Conservation (phyloP, 2,797 vertebrate species). For the Schizothorax lantsangensis region DNA sequence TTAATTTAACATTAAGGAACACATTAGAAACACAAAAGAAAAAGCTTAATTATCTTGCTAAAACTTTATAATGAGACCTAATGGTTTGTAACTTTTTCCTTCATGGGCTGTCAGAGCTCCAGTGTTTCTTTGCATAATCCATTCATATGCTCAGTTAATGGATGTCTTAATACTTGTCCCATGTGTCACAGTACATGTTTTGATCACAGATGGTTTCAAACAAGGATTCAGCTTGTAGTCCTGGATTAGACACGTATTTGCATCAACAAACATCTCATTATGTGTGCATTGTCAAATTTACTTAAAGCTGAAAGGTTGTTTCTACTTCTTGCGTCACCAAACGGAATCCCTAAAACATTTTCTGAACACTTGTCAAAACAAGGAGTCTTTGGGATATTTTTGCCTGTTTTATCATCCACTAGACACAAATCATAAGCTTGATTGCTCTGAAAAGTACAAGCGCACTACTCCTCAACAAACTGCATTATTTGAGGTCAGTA, state of each 20-base stretch:
- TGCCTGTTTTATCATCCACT: not conserved
- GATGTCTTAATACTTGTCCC: conserved; percentile 22
- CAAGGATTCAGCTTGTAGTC: not conserved
- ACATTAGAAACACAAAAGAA: conserved; percentile 3
- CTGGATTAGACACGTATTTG: not conserved
- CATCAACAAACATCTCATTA: conserved; percentile 19
- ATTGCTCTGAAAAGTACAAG: not conserved
- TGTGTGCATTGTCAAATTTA: not conserved
- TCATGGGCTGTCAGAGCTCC: conserved; percentile 32
- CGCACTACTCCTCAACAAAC: not conserved
- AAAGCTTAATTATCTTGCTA: conserved; percentile 37
- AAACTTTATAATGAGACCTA: conserved; percentile 42
- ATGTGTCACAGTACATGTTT: not conserved
- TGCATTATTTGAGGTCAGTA: not conserved
- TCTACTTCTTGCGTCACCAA: conserved; percentile 12
- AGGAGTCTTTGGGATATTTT: not conserved
- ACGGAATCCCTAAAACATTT: not conserved
- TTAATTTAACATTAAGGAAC: conserved; percentile 18
- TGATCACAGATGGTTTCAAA: conserved; percentile 10
- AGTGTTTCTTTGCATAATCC: not conserved
- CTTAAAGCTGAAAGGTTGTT: not conserved
- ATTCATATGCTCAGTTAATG: conserved; percentile 7
- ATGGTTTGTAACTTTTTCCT: conserved; percentile 38
- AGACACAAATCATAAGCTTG: not conserved
- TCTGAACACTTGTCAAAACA: not conserved